These are phyloP conservation scores for Pammene fasciana DNA, from an alignment of 2,888 invertebrate species.

Conservation along the genomic window DNA sequence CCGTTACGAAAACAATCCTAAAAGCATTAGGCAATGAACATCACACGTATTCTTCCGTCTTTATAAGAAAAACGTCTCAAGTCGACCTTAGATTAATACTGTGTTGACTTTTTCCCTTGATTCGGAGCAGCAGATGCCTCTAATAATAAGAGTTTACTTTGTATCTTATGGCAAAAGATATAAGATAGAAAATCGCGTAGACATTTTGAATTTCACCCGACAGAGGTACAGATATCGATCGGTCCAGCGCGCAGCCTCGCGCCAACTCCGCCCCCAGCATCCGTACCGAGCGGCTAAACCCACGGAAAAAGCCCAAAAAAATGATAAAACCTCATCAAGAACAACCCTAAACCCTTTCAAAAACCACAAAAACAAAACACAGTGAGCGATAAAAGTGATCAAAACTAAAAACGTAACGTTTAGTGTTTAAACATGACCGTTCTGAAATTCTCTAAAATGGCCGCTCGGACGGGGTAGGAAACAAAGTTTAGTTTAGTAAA, in stretches of 20 bases:
- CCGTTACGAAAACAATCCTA: conserved; percentile 1
- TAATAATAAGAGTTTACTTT: not conserved
- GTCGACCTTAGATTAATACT: not conserved
- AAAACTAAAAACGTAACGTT: conserved; percentile 42
- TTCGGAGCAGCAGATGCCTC: not conserved
- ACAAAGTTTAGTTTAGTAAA: conserved; percentile 62
- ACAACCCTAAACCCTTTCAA: conserved; percentile 45
- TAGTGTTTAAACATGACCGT: conserved; percentile 39
- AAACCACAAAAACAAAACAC: conserved; percentile 43
- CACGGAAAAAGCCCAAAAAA: conserved; percentile 61
- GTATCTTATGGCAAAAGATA: not conserved
- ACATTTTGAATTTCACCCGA: conserved; percentile 11
- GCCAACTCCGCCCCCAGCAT: conserved; percentile 53
- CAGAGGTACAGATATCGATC: conserved; percentile 64
- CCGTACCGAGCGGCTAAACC: conserved; percentile 66
- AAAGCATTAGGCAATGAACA: conserved; percentile 5
- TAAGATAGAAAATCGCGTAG: not conserved
- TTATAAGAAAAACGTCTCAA: conserved; percentile 3
- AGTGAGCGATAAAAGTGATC: conserved; percentile 47
- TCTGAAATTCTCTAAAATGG: conserved; percentile 57
- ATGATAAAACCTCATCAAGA: conserved; percentile 60
- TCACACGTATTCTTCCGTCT: not conserved
- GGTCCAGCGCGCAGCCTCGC: conserved; percentile 63
- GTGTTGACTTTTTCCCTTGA: conserved; percentile 14
- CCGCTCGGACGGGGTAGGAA: conserved; percentile 56